Base-by-base conservation (phyloP, 1,140 invertebrate genomes). In the Platyura marginata region DNA sequence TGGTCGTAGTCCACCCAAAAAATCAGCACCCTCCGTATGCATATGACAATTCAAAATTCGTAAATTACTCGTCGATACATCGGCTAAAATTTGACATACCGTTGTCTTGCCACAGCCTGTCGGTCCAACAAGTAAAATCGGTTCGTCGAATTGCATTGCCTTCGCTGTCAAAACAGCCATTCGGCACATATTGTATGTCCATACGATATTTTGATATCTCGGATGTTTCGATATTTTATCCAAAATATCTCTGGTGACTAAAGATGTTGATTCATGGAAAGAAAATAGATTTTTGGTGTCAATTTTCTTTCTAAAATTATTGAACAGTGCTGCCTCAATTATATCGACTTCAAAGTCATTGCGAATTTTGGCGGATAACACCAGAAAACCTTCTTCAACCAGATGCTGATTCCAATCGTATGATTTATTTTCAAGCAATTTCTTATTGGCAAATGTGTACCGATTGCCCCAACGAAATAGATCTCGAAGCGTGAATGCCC, bases 21-120 rank as follows among this genome's bases (percentile, higher is more conserved):
- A 98, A 65, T 99, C 96, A 1, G 92, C 79, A 51, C 91, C 89
- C 63, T 99, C 96, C 2, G 92, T 95, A 57, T 98, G 88, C 80
- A 97, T 91, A 56, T 99, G 95, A 66, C 95, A 99, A 65, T 98
- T 99, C 0, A 98, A 76, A 22, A 79, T 76, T 38, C 77, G 68
- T 18, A 98, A 63, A 38, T 73, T 61, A 43, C 77, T 72, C 0
- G 65, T 50, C 35, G 72, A 72, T 25, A 87, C 60, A 20, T 68
- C 64, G 15, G 90, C 79, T 38, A 90, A 70, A 20, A 95, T 60
- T 63, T 98, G 90, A 53, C 92, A 95, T 16, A 97, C 73, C 0
- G 92, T 97, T 0, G 96, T 99, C 69, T 99, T 99, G 1, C 96
- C 96, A 62, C 93, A 93, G 0, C 95, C 96, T 20, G 96, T 99